Evolutionary conservation across 2,888 invertebrate genomes (phyloP).

Genomic region (Agriotes lineatus): DNA sequence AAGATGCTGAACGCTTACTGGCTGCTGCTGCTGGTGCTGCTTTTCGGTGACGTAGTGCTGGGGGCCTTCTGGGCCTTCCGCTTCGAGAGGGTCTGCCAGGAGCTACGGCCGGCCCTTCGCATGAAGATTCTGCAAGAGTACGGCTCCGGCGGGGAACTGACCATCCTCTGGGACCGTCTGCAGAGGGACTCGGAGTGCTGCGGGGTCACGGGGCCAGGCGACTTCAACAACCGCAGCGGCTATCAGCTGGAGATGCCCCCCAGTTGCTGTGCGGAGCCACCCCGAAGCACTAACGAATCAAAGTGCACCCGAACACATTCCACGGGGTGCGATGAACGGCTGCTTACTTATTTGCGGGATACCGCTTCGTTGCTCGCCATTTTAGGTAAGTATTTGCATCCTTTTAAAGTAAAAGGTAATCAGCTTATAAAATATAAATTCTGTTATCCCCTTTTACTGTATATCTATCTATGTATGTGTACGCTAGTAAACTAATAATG

Average conservation of each 20-base stretch:
- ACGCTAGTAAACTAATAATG: too few relatives aligned
- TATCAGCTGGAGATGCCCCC: constrained; percentile 58
- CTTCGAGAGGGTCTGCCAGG: constrained; percentile 79
- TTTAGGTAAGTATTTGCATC: constrained; percentile 47
- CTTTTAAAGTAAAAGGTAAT: too few relatives aligned
- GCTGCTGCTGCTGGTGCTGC: constrained; percentile 81
- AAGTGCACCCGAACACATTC: constrained; percentile 48
- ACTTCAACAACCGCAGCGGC: constrained; percentile 64
- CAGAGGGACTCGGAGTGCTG: constrained; percentile 84
- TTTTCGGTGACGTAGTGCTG: constrained; percentile 86
- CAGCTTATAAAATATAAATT: too few relatives aligned
- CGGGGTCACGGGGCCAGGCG: constrained; percentile 72
- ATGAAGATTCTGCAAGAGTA: constrained; percentile 76
- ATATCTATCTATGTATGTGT: too few relatives aligned
- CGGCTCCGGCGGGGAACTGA: constrained; percentile 78
- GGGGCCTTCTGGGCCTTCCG: constrained; percentile 89
- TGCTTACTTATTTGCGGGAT: constrained; percentile 81
- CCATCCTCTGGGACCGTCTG: constrained; percentile 82
- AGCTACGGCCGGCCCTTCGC: constrained; percentile 75
- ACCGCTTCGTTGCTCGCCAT: constrained; percentile 84
- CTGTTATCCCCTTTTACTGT: too few relatives aligned
- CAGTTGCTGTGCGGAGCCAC: constrained; percentile 59
- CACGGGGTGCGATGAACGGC: constrained; percentile 78
- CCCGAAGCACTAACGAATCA: constrained; percentile 50
- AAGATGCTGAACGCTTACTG: constrained; percentile 87